phyloP scores from a whole-genome alignment of 2,113 vertebrate species.

The Typhlomys cinereus region DNA sequence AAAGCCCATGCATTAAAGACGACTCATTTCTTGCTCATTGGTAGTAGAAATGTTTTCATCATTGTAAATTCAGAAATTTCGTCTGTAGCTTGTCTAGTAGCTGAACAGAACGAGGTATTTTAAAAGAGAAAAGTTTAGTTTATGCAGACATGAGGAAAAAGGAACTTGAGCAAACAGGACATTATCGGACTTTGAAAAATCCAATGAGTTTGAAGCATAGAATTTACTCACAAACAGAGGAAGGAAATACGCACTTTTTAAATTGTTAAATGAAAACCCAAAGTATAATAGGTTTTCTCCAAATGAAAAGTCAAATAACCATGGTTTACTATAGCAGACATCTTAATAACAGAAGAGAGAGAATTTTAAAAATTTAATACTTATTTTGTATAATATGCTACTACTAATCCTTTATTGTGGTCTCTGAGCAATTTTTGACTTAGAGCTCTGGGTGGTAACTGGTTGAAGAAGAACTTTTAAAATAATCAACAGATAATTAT shows the following conservation, averaged over 20 bases:
- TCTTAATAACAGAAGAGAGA: not conserved
- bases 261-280: slow-evolving; percentile 40
- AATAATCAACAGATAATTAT: not conserved
- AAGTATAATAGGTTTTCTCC: slow-evolving; percentile 17
- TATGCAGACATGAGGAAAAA: not conserved
- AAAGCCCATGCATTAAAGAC: slow-evolving; percentile 60
- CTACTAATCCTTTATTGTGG: not conserved
- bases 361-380: slow-evolving; percentile 10
- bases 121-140: slow-evolving; percentile 46
- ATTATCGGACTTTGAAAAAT: slow-evolving; percentile 48
- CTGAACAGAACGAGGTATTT: slow-evolving; percentile 59
- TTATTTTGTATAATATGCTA: slow-evolving; percentile 12
- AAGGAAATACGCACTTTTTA: slow-evolving; percentile 26
- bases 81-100: slow-evolving; percentile 37
- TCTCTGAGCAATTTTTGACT: not conserved
- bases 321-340: slow-evolving; percentile 41
- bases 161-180: slow-evolving; percentile 9
- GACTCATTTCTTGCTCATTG: slow-evolving; percentile 43
- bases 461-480: slow-evolving; percentile 46
- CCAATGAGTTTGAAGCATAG: slow-evolving; percentile 38
- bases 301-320: slow-evolving; percentile 50
- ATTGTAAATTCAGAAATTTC: slow-evolving; percentile 57
- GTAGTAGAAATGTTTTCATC: slow-evolving; percentile 43
- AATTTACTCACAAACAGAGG: slow-evolving; percentile 55
- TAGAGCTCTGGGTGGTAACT: not conserved